phyloP scores from a whole-genome alignment of 2,888 invertebrate genomes.

The Clusia tigrina region DNA sequence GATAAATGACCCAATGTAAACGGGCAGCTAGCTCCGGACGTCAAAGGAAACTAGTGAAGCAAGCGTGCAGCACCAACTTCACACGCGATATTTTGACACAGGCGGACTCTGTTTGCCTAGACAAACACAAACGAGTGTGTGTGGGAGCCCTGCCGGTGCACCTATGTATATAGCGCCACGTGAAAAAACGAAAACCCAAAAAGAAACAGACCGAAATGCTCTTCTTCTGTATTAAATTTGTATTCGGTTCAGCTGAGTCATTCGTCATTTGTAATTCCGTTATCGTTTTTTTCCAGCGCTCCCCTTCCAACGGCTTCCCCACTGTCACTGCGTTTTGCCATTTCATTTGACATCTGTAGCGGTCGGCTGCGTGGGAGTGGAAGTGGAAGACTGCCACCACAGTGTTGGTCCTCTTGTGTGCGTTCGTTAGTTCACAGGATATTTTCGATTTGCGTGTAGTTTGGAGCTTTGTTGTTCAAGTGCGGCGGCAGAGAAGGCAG shows the following conservation, averaged over 20 bases:
- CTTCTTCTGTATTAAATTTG: constrained; percentile 32
- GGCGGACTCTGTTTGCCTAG: not conserved
- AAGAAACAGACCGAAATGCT: constrained; percentile 31
- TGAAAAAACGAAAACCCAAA: constrained; percentile 40
- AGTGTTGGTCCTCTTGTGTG: too few relatives aligned
- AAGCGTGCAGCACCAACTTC: constrained; percentile 18
- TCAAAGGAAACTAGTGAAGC: constrained; percentile 20
- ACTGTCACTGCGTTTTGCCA: constrained; percentile 26
- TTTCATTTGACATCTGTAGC: constrained; percentile 15
- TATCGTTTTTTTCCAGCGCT: constrained; percentile 39
- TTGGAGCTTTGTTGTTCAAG: constrained; percentile 25
- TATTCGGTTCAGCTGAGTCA: constrained; percentile 42
- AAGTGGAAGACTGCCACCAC: too few relatives aligned
- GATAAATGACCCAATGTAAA: constrained; percentile 53
- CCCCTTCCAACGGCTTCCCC: constrained; percentile 23
- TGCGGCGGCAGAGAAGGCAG: constrained; percentile 49
- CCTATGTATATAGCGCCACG: not conserved
- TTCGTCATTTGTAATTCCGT: constrained; percentile 48
- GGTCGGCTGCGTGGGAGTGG: not conserved
- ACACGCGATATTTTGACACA: constrained; percentile 21
- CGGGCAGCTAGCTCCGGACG: constrained; percentile 29
- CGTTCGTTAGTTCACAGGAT: too few relatives aligned
- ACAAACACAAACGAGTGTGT: not conserved
- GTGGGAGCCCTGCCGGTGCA: not conserved
- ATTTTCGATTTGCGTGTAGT: not conserved